These are phyloP conservation scores for Morpho deidamia DNA, from an alignment of 2,888 invertebrate species.

Conservation along the genomic window DNA sequence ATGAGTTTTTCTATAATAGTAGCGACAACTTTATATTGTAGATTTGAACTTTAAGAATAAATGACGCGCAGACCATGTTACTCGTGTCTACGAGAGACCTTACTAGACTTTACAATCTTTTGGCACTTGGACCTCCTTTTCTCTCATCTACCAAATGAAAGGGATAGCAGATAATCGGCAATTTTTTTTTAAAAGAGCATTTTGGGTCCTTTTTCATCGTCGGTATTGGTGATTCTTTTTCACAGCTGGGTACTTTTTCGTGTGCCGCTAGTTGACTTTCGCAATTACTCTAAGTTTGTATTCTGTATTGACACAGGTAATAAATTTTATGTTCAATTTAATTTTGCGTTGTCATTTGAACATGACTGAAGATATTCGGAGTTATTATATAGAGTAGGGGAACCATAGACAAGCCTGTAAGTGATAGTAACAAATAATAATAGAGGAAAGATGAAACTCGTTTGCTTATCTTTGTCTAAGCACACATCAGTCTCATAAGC, in stretches of 20 bases:
- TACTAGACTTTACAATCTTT: constrained; percentile 9
- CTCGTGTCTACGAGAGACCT: background rate
- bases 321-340: constrained; percentile 18
- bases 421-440: no score
- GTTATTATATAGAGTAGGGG: no score
- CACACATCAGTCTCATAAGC: no score
- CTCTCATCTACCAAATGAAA: background rate
- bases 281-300: constrained; percentile 24
- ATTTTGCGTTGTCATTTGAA: constrained; percentile 19
- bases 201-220: constrained; percentile 16
- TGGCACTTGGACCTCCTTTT: constrained; percentile 5
- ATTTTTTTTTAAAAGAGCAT: constrained; percentile 16
- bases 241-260: constrained; percentile 28
- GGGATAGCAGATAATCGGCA: constrained; percentile 4
- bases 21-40: no score
- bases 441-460: no score
- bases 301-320: constrained; percentile 26
- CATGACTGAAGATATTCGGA: no score
- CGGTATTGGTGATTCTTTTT: constrained; percentile 17
- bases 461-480: no score
- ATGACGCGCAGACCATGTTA: background rate
- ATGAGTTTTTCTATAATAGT: no score
- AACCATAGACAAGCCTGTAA: no score
- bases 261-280: constrained; percentile 27
- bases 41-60: no score